Evolutionary conservation across 2,113 vertebrate genomes (phyloP).

Genomic region (Rhynchomys soricoides): DNA sequence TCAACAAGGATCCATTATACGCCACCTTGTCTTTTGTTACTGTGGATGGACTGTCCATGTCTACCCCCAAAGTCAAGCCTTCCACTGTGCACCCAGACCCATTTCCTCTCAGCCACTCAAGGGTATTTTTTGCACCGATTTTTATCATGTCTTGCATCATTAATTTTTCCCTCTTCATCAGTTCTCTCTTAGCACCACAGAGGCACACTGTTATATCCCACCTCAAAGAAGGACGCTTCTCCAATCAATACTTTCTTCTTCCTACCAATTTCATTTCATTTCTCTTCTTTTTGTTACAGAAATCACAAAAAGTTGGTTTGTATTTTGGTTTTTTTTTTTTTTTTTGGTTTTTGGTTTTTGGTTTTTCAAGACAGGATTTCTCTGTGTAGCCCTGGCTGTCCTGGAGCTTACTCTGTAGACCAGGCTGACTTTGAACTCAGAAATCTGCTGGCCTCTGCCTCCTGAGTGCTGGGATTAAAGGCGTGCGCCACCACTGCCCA

Average conservation of each 20-base stretch:
- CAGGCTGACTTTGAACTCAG: too few species aligned
- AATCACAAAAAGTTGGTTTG: too few species aligned
- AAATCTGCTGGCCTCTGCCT: too few species aligned
- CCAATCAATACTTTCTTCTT: background rate
- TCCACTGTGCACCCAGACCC: background rate
- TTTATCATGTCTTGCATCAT: slow-evolving; percentile 30
- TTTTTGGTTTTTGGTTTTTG: too few species aligned
- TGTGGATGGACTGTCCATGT: background rate
- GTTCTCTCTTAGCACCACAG: slow-evolving; percentile 12
- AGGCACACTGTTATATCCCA: background rate
- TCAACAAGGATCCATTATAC: background rate
- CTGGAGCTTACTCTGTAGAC: too few species aligned
- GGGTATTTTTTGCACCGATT: background rate
- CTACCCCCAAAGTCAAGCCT: slow-evolving; percentile 30
- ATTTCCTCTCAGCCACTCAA: slow-evolving; percentile 34
- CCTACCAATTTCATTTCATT: background rate
- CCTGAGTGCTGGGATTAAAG: too few species aligned
- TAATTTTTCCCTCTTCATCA: slow-evolving; percentile 26
- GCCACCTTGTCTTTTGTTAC: background rate
- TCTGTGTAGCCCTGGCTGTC: too few species aligned
- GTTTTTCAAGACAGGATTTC: too few species aligned
- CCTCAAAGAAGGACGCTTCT: slow-evolving; percentile 33
- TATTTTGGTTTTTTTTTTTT: too few species aligned
- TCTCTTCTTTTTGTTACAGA: background rate
- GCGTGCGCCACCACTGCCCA: too few species aligned